Base-by-base conservation (phyloP, 2,113 vertebrate species). In the Tricholaema leucomelas region DNA sequence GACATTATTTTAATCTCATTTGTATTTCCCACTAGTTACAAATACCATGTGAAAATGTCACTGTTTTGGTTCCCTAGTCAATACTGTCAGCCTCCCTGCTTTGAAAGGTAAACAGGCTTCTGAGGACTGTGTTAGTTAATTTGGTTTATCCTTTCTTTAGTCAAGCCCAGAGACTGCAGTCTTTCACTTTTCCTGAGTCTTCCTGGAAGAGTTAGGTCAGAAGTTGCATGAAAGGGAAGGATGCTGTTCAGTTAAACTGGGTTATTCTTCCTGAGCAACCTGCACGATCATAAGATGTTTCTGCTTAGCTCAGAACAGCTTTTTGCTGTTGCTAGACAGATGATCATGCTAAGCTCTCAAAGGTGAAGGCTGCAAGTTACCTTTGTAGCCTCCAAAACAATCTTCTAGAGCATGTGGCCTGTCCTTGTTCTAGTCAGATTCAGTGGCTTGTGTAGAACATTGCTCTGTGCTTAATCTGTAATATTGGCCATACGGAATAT, bases 401-500 rank as follows among this genome's bases (percentile, higher is more conserved):
- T 12, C n/a, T 73, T 70, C 30, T 2, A 12, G 40, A 83, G 33
- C 7, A 5, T 58, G 11, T 31, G 46, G 36, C 69, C 17, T 80
- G 56, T 42, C 75, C 71, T 85, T 60, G 75, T 38, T 71, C 77
- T 46, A 88, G 55, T 59, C 64, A 88, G 52, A 82, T 88, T 70
- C 2, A 1, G 48, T 50, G 81, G 48, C 40, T 95, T 91, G 54
- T 76, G 44, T 83, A 44, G 44, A 95, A 93, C 70, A 85, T 91
- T 74, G 55, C 80, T 93, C 58, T 93, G 50, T 81, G 72, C 91
- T 79, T 95, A 90, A 93, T 95, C 87, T 95, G 65, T 92, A 86
- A 66, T 94, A 94, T 83, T 96, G 31, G 85, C 93, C 91, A 94
- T 96, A 93, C 94, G 94, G 94, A 96, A 92, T 92, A 80, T 82